Conservation (phyloP, 2,113 vertebrate genomes). For the Gavia stellata region DNA sequence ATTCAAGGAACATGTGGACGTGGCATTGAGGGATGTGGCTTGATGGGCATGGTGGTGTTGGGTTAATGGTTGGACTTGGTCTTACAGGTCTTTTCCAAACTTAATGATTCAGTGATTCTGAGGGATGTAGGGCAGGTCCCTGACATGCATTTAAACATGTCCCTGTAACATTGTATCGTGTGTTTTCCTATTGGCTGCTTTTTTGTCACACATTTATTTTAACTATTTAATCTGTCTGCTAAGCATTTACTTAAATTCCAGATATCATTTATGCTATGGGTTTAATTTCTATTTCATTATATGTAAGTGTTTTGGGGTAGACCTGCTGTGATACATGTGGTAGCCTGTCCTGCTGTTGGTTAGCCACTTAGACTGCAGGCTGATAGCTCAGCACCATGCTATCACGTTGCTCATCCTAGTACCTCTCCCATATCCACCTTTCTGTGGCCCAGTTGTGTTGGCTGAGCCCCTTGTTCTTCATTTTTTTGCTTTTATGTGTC, state of each 20-base stretch:
- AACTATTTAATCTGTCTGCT: background rate
- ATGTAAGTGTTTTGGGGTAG: background rate
- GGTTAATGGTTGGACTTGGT: too few relatives aligned
- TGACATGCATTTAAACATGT: background rate
- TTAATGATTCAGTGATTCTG: too few relatives aligned
- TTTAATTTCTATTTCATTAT: background rate
- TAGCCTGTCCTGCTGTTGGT: background rate
- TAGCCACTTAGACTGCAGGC: background rate
- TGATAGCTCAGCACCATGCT: background rate
- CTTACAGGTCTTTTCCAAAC: too few relatives aligned
- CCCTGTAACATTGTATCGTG: background rate
- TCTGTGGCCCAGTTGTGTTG: background rate
- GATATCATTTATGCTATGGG: background rate
- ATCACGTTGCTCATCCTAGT: background rate
- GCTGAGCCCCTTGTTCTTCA: background rate
- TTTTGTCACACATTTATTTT: background rate
- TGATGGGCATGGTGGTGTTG: too few relatives aligned
- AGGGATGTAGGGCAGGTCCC: background rate
- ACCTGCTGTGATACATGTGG: background rate
- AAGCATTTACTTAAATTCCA: background rate
- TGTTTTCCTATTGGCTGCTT: background rate
- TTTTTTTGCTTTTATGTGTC: background rate
- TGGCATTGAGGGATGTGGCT: too few relatives aligned
- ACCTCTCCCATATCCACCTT: background rate
- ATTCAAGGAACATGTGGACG: too few relatives aligned